Evolutionary conservation across 1,140 invertebrate genomes (phyloP), one percentile per base, ranked within the genome.

Genomic region (Centruroides sculpturatus): DNA sequence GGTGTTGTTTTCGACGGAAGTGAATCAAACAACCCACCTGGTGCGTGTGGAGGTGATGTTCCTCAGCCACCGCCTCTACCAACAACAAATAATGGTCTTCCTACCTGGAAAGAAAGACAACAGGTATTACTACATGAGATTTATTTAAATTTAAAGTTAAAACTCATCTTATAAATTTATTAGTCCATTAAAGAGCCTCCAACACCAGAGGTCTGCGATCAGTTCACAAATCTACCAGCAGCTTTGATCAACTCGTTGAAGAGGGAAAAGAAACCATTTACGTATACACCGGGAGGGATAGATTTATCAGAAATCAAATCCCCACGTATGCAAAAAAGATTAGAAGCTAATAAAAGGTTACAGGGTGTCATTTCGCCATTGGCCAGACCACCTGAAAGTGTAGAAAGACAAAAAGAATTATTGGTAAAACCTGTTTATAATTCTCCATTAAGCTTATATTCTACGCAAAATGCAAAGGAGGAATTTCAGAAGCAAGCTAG

Each of bases 201-300:
- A 6, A 41, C 41, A 41, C 41, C 41, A 8, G 41, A 41, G 5
- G 41, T 5, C 5, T 41, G 41, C 23, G 49, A 56, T 34, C 67
- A 68, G 57, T 69, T 63, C 55, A 58, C 59, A 10, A 63, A 69
- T 70, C 87, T 90, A 53, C 91, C 90, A 60, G 83, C 85, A 51
- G 89, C 87, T 55, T 86, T 95, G 41, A 88, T 92, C 70, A 90
- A 90, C 69, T 89, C 90, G 5, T 91, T 94, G 88, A 84, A 91
- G 82, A 91, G 92, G 76, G 91, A 95, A 71, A 95, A 93, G 73
- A 93, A 75, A 71, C 91, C 91, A 2, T 95, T 94, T 72, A 94
- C 91, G 3, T 95, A 95, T 71, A 92, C 90, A 12, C 91, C 90
- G 4, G 87, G 87, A 11, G 91, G 91, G 1, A 78, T 95, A 53